Evolutionary conservation across 2,113 vertebrate species (phyloP).

Genomic region (Origma solitaria): DNA sequence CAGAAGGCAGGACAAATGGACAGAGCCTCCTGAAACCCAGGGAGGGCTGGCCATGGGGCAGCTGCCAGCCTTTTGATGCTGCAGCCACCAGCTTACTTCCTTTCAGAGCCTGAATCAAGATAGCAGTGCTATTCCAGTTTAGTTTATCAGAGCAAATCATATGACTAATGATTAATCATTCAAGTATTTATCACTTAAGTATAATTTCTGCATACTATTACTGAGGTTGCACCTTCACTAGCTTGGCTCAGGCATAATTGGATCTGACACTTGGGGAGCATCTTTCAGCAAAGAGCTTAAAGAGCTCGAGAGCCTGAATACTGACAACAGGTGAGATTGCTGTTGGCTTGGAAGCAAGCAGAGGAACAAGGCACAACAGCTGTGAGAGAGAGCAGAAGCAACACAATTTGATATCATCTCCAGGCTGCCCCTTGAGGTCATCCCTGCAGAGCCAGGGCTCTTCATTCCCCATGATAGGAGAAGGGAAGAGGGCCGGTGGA

Average conservation of each 20-base stretch:
- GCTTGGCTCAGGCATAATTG: not conserved
- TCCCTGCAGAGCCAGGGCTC: not conserved
- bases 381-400: conserved; percentile 20
- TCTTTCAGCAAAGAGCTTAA: conserved; percentile 53
- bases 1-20: not conserved
- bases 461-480: not conserved
- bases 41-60: not conserved
- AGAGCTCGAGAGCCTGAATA: not conserved
- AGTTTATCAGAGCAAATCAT: not conserved
- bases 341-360: not conserved
- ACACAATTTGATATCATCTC: not conserved
- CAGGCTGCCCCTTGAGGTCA: not conserved
- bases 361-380: conserved; percentile 8
- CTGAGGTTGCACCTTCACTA: not conserved
- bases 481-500: not conserved
- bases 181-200: conserved; percentile 13
- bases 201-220: not conserved
- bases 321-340: conserved; percentile 28
- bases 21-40: not conserved
- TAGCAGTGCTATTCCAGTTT: not conserved
- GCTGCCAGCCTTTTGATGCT: not conserved
- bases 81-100: not conserved
- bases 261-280: not conserved
- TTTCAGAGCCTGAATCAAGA: not conserved
- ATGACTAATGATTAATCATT: conserved; percentile 5